A percentile compares a stretch with the other conserved stretches of the same genome.
Conservation (phyloP, 2,888 invertebrate species). For the Philaethria dido region DNA sequence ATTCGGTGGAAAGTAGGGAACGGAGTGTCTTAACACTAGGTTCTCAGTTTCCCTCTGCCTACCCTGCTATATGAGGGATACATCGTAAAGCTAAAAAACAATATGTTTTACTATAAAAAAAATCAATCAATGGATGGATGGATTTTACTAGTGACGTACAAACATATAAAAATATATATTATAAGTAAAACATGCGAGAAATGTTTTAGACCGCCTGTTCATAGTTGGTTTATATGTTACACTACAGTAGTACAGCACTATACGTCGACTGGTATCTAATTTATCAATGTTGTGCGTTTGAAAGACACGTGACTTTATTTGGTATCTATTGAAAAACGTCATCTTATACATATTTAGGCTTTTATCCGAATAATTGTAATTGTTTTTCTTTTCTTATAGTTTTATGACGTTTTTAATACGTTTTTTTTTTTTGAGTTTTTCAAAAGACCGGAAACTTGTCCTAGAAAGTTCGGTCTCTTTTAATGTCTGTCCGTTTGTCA, state of each 20-base stretch:
- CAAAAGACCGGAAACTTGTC: too few relatives aligned
- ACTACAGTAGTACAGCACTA: not conserved
- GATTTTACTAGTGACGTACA: not conserved
- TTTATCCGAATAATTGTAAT: not conserved
- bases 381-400: not conserved
- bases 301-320: conserved; percentile 16
- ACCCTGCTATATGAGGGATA: too few relatives aligned
- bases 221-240: not conserved
- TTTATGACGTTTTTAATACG: not conserved
- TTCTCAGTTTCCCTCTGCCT: too few relatives aligned
- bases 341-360: not conserved
- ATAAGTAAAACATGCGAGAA: not conserved
- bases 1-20: too few relatives aligned
- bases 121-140: not conserved
- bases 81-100: too few relatives aligned
- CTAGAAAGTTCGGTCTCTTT: too few relatives aligned
- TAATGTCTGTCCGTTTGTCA: too few relatives aligned
- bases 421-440: too few relatives aligned
- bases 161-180: not conserved
- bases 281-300: not conserved
- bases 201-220: not conserved
- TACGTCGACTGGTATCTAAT: not conserved
- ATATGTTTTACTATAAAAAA: not conserved
- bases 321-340: not conserved
- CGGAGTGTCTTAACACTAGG: too few relatives aligned